Evolutionary conservation across 2,888 invertebrate genomes (phyloP).

Genomic region (Agrochola litura): DNA sequence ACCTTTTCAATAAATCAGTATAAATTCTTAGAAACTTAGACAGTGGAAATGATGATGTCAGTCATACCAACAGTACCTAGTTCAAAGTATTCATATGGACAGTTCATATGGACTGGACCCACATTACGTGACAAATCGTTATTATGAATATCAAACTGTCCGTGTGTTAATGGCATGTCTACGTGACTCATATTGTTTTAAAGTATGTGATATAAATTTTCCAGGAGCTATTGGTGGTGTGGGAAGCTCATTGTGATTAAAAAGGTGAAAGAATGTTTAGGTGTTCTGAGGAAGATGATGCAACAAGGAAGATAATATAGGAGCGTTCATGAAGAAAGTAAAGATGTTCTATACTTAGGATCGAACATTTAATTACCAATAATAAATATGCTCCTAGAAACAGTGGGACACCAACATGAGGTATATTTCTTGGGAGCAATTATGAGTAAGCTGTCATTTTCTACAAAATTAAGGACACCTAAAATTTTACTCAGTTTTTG

Average conservation of each 20-base stretch:
- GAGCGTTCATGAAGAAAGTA: neutral
- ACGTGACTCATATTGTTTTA: slow-evolving; percentile 55
- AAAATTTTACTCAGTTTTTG: neutral
- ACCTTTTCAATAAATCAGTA: neutral
- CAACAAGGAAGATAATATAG: neutral
- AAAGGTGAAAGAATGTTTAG: neutral
- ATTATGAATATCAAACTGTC: slow-evolving; percentile 46
- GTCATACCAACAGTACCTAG: neutral
- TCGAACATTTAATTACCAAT: too few species aligned
- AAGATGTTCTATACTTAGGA: neutral
- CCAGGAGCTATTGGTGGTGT: slow-evolving; percentile 22
- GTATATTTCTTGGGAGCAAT: neutral
- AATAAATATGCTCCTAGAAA: neutral
- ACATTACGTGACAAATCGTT: slow-evolving; percentile 66
- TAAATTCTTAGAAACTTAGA: slow-evolving; percentile 20
- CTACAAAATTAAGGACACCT: neutral
- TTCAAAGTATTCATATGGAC: slow-evolving; percentile 21
- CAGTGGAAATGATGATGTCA: slow-evolving; percentile 27
- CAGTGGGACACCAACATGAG: neutral
- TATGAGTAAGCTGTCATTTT: neutral
- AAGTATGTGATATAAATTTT: slow-evolving; percentile 48
- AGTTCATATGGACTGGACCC: slow-evolving; percentile 45
- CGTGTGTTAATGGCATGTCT: slow-evolving; percentile 28
- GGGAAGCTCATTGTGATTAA: slow-evolving; percentile 1
- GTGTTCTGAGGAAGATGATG: neutral